Evolutionary conservation across 2,888 invertebrate species (phyloP).

Genomic region (Pterobdella sp.): DNA sequence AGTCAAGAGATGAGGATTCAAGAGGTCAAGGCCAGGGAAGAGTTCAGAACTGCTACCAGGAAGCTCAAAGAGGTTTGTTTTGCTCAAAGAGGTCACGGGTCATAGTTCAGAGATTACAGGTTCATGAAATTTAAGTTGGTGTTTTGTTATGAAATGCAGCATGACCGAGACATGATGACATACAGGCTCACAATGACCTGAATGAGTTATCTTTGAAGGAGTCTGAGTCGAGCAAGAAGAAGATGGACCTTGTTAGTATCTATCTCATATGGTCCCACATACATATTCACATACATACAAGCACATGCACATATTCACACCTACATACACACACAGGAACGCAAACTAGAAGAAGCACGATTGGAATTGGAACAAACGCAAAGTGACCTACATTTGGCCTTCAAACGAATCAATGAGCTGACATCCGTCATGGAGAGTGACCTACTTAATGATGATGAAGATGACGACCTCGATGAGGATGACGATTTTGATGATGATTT

Average conservation of each 20-base stretch:
- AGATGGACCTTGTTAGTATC: slow-evolving; percentile 26
- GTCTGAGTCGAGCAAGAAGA: slow-evolving; percentile 15
- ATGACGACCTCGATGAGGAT: slow-evolving; percentile 18
- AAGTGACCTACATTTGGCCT: slow-evolving; percentile 72
- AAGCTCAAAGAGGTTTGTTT: slow-evolving; percentile 54
- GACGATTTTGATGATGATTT: slow-evolving; percentile 18
- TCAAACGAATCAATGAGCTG: slow-evolving; percentile 79
- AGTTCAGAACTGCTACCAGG: slow-evolving; percentile 64
- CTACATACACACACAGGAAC: slow-evolving; percentile 43
- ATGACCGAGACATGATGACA: no score
- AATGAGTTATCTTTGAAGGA: slow-evolving; percentile 16
- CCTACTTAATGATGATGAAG: slow-evolving; percentile 10
- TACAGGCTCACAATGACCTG: slow-evolving; percentile 12
- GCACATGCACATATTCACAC: not conserved
- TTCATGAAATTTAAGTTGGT: not conserved
- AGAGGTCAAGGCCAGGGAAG: slow-evolving; percentile 71
- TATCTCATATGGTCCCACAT: not conserved
- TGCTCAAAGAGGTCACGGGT: no score
- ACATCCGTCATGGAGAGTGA: slow-evolving; percentile 78
- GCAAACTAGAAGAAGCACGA: slow-evolving; percentile 50
- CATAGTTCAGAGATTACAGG: not conserved
- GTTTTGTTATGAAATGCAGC: no score
- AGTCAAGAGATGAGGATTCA: slow-evolving; percentile 47
- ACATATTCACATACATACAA: not conserved
- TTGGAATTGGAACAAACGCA: slow-evolving; percentile 51